Evolutionary conservation across 1,140 invertebrate species (phyloP), one percentile per base, ranked within the genome.

Genomic region (Fopius arisanus): DNA sequence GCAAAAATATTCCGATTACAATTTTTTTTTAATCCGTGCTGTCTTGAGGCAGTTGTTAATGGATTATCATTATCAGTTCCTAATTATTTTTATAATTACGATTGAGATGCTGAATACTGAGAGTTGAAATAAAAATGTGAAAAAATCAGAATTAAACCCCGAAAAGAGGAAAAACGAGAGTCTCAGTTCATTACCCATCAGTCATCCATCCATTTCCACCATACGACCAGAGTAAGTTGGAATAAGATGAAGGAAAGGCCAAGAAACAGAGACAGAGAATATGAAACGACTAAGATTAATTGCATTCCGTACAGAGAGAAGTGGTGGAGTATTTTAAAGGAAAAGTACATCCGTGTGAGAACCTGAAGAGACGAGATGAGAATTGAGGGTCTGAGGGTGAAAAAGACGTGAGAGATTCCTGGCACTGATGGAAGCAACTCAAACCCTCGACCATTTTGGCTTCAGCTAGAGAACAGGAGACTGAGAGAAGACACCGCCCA

Each of bases 141-240:
- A n/a, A n/a, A n/a, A n/a, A n/a, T n/a, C n/a, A n/a, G n/a, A n/a
- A n/a, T n/a, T n/a, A n/a, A n/a, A n/a, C n/a, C n/a, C n/a, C n/a
- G n/a, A n/a, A n/a, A n/a, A n/a, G n/a, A n/a, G n/a, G n/a, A n/a
- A n/a, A n/a, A n/a, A n/a, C 85, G 82, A 72, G 79, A 87, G 83
- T 86, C 85, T 82, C 86, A 86, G 83, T 88, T 88, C 83, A 87
- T 88, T 87, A 87, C 86, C 85, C 54, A 5, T n/a, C 2, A n/a
- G 5, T 12, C 41, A 86, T 86, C 86, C 84, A 84, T 84, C 83
- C 79, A 76, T 71, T 75, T 67, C 73, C 73, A 77, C 29, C 29
- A 66, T 74, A 74, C 21, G 40, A 67, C 31, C 68, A 75, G 48
- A 69, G 51, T 43, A 19, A 48, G 14, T 48, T 54, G 69, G 70